Conservation (phyloP, 2,113 vertebrate species). For the Spheniscus mendiculus region DNA sequence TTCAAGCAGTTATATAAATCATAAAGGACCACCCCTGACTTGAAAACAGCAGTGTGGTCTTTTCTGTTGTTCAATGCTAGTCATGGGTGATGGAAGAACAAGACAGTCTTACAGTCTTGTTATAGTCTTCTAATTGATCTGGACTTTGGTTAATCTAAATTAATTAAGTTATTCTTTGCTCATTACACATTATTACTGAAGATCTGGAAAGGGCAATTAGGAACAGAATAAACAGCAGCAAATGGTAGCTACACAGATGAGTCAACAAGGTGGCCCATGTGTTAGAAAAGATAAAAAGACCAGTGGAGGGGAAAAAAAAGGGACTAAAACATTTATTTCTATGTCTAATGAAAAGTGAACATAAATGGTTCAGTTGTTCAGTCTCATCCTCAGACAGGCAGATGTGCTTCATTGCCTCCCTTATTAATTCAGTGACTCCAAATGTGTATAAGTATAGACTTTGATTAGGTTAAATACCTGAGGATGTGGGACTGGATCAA, state of each 20-base stretch:
- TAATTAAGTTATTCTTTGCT: constrained; percentile 47
- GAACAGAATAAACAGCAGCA: background rate
- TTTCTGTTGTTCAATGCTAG: background rate
- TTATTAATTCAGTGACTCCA: background rate
- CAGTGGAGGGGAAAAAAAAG: background rate
- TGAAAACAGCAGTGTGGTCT: background rate
- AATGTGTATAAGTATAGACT: background rate
- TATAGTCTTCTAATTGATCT: constrained; percentile 38
- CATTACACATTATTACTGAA: constrained; percentile 22
- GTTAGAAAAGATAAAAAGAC: background rate
- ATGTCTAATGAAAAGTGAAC: background rate
- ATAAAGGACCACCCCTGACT: background rate
- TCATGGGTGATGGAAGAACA: constrained; percentile 24
- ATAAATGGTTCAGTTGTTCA: background rate
- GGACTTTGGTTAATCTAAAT: constrained; percentile 38
- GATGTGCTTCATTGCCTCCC: background rate
- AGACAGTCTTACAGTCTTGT: background rate
- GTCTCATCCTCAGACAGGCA: background rate
- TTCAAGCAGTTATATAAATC: background rate
- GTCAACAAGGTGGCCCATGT: background rate
- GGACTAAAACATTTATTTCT: background rate
- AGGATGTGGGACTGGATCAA: background rate
- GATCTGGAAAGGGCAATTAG: background rate
- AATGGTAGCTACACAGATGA: background rate
- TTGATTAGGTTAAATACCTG: background rate